Base-by-base conservation (phyloP, 1,140 invertebrate species). In the Fopius arisanus region DNA sequence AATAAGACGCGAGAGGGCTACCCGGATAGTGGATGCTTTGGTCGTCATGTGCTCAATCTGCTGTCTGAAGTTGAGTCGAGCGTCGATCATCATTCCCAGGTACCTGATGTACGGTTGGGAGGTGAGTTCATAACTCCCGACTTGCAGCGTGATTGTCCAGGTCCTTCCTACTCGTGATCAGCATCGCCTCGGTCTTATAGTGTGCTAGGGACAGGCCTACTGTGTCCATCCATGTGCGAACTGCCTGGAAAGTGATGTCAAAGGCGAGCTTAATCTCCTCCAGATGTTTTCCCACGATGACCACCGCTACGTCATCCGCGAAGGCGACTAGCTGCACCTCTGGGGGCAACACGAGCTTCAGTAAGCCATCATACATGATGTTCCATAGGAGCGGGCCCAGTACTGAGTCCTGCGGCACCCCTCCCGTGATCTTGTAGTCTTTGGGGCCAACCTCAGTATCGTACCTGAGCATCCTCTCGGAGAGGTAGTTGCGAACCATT, bases 171-270 rank as follows among this genome's bases (percentile, higher is more conserved):
- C 54, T 62, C 3, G 54, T 62, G 4, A 67, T 33, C 3, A 67
- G 29, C 14, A 67, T 29, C 3, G 65, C 72, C 63, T 70, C 59
- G 10, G 67, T 67, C 54, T 68, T 74, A 37, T 67, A 43, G 21
- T 1, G 29, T 0, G 59, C 70, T 10, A 71, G 33, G 9, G 21
- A 6, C 23, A 68, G 72, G n/a, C 59, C 71, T 3, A n/a, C 28
- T 4, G 21, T 59, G 9, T 5, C 23, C 48, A 74, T 43, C 75
- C 62, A 72, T 9, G 21, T 9, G 3, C 67, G 43, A 40, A 78
- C 63, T 14, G 48, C 12, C 33, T 37, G 5, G 12, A 37, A 37
- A 12, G 12, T 37, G 4, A 37, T 37, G 12, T 37, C 33, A 37
- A 37, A 37, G 12, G 12, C 12, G 33, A 37, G 33, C 4, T 37